Evolutionary conservation across 1,140 invertebrate genomes (phyloP).

Genomic region (Magallana ariakensis): DNA sequence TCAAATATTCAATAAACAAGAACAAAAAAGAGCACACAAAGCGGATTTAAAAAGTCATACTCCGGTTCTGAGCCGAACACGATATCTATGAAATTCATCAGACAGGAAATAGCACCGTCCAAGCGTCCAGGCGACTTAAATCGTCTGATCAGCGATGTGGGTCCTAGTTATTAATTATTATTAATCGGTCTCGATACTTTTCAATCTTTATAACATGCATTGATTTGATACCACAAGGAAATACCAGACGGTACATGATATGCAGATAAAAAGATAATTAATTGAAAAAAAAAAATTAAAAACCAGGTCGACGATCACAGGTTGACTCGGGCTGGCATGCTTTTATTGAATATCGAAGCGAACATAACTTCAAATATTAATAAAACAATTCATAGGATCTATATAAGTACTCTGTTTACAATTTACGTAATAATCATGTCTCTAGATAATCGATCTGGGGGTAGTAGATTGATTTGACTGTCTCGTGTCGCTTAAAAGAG

Average conservation of each 20-base stretch:
- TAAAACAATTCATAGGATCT: too few relatives aligned
- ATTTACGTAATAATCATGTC: too few relatives aligned
- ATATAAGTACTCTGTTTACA: too few relatives aligned
- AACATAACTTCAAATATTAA: too few relatives aligned
- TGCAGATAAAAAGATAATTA: not conserved
- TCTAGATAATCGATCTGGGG: too few relatives aligned
- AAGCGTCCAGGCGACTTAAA: not conserved
- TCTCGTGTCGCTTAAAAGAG: too few relatives aligned
- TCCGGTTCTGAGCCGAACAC: not conserved
- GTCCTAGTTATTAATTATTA: not conserved
- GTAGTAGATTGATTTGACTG: too few relatives aligned
- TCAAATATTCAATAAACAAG: not conserved
- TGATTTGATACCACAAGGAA: not conserved
- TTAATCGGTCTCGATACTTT: not conserved
- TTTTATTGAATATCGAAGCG: too few relatives aligned
- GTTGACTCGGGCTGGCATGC: too few relatives aligned
- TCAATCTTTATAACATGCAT: not conserved
- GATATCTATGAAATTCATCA: constrained; percentile 13
- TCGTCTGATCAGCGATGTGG: constrained; percentile 24
- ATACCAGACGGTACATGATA: not conserved
- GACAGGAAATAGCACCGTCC: constrained; percentile 6
- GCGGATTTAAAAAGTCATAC: constrained; percentile 33
- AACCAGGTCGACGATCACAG: too few relatives aligned
- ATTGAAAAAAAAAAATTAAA: not conserved
- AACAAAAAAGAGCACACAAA: not conserved